phyloP scores from a whole-genome alignment of 1,140 invertebrate species.

The Drosophila takahashii region DNA sequence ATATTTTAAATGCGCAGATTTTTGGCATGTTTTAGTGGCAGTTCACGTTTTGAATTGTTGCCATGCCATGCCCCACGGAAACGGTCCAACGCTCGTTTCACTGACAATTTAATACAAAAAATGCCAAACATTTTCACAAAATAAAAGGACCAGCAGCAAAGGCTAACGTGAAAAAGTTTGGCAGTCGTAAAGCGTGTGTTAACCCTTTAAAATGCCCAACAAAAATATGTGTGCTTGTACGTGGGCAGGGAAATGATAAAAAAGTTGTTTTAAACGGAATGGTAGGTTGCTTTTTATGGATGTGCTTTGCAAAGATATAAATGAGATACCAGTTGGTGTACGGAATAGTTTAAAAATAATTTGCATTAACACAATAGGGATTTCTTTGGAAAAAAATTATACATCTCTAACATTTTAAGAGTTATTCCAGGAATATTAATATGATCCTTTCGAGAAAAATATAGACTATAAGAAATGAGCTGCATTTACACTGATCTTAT shows the following conservation, averaged over 20 bases:
- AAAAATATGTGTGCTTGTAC: constrained; percentile 15
- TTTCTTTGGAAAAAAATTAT: neutral
- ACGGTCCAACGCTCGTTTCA: constrained; percentile 61
- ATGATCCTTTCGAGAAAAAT: no score
- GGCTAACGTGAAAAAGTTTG: constrained; percentile 54
- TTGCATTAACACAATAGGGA: constrained; percentile 18
- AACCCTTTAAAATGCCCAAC: constrained; percentile 54
- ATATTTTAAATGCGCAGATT: constrained; percentile 82
- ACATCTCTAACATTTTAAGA: neutral
- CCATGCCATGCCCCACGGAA: constrained; percentile 48
- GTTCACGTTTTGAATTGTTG: constrained; percentile 82
- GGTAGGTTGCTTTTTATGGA: constrained; percentile 24
- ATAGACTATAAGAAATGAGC: no score
- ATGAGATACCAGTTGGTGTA: constrained; percentile 24
- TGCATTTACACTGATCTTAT: no score
- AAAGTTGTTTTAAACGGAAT: constrained; percentile 41
- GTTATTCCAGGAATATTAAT: no score
- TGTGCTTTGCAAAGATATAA: constrained; percentile 26
- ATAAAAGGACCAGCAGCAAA: constrained; percentile 40
- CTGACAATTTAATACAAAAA: constrained; percentile 82
- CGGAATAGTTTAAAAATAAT: constrained; percentile 32
- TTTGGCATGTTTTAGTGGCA: constrained; percentile 83
- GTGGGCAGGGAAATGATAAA: constrained; percentile 31
- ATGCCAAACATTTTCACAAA: constrained; percentile 71
- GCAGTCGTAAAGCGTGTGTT: constrained; percentile 55